Base-by-base conservation (phyloP, 1,140 invertebrate species). In the Xylocopa sonorina region DNA sequence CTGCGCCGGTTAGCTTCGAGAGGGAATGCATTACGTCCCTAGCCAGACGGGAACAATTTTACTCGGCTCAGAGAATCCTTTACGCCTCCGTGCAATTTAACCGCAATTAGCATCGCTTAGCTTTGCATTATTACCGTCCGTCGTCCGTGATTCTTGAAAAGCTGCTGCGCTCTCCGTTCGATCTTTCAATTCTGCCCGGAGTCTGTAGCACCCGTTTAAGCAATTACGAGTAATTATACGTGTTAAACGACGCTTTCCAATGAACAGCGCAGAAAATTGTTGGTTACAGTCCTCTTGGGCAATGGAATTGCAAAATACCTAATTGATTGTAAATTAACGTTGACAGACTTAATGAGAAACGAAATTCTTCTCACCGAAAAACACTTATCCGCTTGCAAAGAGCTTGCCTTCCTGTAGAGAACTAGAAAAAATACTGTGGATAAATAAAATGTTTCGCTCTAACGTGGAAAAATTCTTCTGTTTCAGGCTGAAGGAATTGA, bases 401-500 rank as follows among this genome's bases (percentile, higher is more conserved):
- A n/a, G n/a, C n/a, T n/a, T n/a, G n/a, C n/a, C n/a, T n/a, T n/a
- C n/a, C n/a, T 46, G 16, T 46, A 46, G 16, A 46, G 2, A 16
- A 43, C 4, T 0, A 43, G 4, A 43, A 43, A n/a, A n/a, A n/a
- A n/a, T n/a, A n/a, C n/a, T n/a, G n/a, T n/a, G n/a, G n/a, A n/a
- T n/a, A n/a, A n/a, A n/a, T n/a, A n/a, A n/a, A n/a, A n/a, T n/a
- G n/a, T n/a, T n/a, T n/a, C n/a, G n/a, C n/a, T n/a, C n/a, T n/a
- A n/a, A n/a, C n/a, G n/a, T n/a, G n/a, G n/a, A n/a, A n/a, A n/a
- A 38, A 34, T 60, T n/a, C 66, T 71, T 77, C 79, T 83, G 62
- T 90, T 92, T 62, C 81, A 92, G 91, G 83, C 86, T 78, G 86
- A 87, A 85, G 81, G 80, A 87, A 77, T 84, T 83, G 60, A 88